These are phyloP conservation scores for Thalassophryne amazonica DNA, from an alignment of 2,797 vertebrate genomes.

Conservation along the genomic window DNA sequence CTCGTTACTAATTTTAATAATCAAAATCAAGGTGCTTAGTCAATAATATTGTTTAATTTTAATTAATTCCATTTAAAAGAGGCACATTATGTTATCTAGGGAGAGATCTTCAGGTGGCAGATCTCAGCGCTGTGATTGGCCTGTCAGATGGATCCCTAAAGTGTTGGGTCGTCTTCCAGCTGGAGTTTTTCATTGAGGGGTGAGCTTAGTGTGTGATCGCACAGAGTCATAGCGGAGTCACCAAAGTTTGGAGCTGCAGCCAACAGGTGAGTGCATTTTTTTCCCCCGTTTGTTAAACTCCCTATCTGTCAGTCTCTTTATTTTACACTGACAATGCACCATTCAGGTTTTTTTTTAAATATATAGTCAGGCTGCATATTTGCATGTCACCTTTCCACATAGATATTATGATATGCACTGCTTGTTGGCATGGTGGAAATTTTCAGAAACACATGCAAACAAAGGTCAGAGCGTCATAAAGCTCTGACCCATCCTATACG, in stretches of 20 bases:
- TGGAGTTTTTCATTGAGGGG: slow-evolving; percentile 26
- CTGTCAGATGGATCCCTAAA: slow-evolving; percentile 53
- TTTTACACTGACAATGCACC: neutral
- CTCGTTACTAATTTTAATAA: too few species aligned
- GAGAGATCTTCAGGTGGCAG: slow-evolving; percentile 38
- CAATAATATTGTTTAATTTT: too few species aligned
- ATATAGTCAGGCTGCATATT: slow-evolving; percentile 9
- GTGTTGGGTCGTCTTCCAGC: slow-evolving; percentile 62
- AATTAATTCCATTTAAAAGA: too few species aligned
- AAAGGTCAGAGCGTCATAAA: neutral
- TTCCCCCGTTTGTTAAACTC: too few species aligned
- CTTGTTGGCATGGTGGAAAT: neutral
- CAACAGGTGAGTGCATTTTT: slow-evolving; percentile 43
- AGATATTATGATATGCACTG: neutral
- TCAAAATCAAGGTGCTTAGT: too few species aligned
- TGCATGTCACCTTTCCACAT: slow-evolving; percentile 17
- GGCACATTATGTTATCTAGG: slow-evolving; percentile 11
- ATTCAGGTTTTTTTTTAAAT: too few species aligned
- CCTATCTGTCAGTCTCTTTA: neutral
- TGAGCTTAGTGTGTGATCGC: slow-evolving; percentile 12
- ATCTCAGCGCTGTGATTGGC: slow-evolving; percentile 61
- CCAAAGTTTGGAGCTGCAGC: neutral
- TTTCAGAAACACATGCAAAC: neutral
- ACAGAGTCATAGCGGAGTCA: slow-evolving; percentile 1
- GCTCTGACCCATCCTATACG: rapidly evolving